Conservation (phyloP, 2,888 invertebrate genomes). For the Nycteola revayana region DNA sequence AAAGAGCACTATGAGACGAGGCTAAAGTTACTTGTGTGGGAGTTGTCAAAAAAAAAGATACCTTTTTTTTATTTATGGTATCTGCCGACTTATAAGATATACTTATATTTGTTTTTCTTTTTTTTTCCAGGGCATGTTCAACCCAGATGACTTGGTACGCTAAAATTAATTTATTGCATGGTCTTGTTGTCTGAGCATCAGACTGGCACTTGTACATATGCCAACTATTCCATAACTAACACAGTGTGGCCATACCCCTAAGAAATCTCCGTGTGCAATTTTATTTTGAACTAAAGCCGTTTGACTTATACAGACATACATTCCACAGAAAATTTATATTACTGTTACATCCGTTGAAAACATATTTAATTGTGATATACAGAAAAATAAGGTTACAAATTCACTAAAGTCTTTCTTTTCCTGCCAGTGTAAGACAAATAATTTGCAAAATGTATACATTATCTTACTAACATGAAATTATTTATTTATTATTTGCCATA, state of each 20-base stretch:
- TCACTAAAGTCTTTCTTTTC: constrained; percentile 11
- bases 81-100: too few relatives aligned
- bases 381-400: constrained; percentile 28
- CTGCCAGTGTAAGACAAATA: too few relatives aligned
- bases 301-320: constrained; percentile 53
- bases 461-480: too few relatives aligned
- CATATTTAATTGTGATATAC: constrained; percentile 23
- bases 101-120: constrained; percentile 33
- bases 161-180: constrained; percentile 69
- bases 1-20: too few relatives aligned
- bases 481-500: too few relatives aligned
- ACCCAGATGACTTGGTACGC: constrained; percentile 90
- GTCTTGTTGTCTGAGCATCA: constrained; percentile 50
- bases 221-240: constrained; percentile 32
- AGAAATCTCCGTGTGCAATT: constrained; percentile 58
- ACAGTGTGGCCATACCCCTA: constrained; percentile 1
- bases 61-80: too few relatives aligned
- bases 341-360: constrained; percentile 25
- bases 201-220: constrained; percentile 66
- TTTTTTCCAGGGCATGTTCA: constrained; percentile 91
- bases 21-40: too few relatives aligned
- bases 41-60: too few relatives aligned
- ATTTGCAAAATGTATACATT: too few relatives aligned
- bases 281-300: constrained; percentile 26
- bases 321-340: constrained; percentile 23